These are phyloP conservation scores for Crepidodera aurea DNA, from an alignment of 2,888 invertebrate genomes.

Conservation along the genomic window DNA sequence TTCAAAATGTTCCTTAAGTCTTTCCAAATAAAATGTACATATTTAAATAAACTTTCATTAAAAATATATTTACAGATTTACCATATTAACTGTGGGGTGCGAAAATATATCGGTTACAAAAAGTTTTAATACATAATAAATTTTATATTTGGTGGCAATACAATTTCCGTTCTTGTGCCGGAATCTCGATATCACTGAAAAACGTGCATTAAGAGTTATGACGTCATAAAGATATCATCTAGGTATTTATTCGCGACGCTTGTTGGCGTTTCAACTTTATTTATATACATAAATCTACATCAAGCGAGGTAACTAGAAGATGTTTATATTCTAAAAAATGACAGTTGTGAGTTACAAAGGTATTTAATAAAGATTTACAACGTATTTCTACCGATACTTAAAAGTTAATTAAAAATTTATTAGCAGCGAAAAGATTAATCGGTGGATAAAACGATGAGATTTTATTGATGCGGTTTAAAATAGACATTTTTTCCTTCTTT, in stretches of 20 bases:
- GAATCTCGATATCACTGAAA: not conserved
- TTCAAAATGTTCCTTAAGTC: too few relatives aligned
- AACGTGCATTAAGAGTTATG: slow-evolving; percentile 8
- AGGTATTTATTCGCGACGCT: slow-evolving; percentile 10
- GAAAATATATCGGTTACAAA: too few relatives aligned
- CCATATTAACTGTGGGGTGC: too few relatives aligned
- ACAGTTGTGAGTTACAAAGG: slow-evolving; percentile 9
- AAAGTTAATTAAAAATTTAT: slow-evolving; percentile 16
- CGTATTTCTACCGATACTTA: not conserved
- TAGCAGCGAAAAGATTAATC: not conserved
- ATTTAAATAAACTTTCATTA: too few relatives aligned
- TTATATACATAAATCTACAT: slow-evolving; percentile 10
- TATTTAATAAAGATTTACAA: slow-evolving; percentile 13
- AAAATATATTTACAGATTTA: too few relatives aligned
- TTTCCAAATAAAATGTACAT: too few relatives aligned
- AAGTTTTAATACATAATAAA: slow-evolving; percentile 1
- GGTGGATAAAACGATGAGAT: too few relatives aligned
- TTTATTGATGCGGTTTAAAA: too few relatives aligned
- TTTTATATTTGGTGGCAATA: slow-evolving; percentile 9
- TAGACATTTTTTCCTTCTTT: too few relatives aligned
- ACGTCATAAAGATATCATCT: slow-evolving; percentile 10
- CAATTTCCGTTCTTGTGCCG: slow-evolving; percentile 6
- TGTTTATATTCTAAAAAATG: slow-evolving; percentile 3
- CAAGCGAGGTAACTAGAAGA: not conserved
- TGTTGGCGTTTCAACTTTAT: not conserved